Percentiles rank a stretch among this genome's conserved stretches.
Evolutionary conservation across 2,113 vertebrate species (phyloP).

Genomic region (Aphelocoma coerulescens): DNA sequence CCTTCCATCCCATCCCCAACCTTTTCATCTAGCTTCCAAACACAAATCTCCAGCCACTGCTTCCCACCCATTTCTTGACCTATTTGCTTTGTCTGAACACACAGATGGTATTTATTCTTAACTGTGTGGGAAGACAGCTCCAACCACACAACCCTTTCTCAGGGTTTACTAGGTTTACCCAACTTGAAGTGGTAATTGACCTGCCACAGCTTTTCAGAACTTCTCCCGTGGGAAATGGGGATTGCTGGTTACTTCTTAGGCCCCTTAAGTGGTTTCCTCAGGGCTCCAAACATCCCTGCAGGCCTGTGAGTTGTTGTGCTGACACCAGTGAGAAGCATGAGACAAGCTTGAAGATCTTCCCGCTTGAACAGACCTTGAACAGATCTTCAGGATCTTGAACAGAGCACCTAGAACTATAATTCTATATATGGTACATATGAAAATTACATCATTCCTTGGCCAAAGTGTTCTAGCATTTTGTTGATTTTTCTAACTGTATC

Average conservation of each 20-base stretch:
- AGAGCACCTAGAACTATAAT: neutral
- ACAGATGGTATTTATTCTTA: neutral
- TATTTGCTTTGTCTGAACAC: neutral
- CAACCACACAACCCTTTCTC: neutral
- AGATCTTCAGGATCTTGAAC: neutral
- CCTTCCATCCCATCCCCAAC: neutral
- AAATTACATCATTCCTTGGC: neutral
- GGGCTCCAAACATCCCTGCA: rapidly evolving
- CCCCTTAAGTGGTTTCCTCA: neutral
- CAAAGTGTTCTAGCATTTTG: neutral
- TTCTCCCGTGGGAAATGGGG: neutral
- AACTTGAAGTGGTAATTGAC: neutral
- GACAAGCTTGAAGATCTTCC: neutral
- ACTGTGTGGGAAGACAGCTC: neutral
- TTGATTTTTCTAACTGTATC: neutral
- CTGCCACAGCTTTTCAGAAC: neutral
- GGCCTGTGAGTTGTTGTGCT: neutral
- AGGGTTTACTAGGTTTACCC: neutral
- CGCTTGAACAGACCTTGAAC: neutral
- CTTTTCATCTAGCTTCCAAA: neutral
- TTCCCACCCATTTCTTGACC: neutral
- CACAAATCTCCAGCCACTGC: neutral
- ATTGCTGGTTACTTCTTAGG: neutral
- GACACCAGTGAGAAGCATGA: neutral
- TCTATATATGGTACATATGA: neutral